Evolutionary conservation across 1,140 invertebrate genomes (phyloP).

Genomic region (Aphelenchoides avenae): DNA sequence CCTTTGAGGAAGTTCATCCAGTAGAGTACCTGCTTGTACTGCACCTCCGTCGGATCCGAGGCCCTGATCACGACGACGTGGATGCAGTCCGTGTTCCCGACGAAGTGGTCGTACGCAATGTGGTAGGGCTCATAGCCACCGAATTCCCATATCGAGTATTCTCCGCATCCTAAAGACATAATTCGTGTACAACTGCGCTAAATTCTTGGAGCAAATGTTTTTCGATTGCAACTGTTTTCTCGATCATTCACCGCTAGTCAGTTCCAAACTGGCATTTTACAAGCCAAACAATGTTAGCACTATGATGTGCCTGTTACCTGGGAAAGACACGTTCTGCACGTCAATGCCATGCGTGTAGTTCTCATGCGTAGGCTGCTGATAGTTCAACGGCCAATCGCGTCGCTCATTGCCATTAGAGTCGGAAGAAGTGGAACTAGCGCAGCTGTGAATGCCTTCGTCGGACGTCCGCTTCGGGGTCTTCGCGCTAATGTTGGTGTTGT

Average conservation of each 20-base stretch:
- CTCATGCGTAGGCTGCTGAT: conserved; percentile 63
- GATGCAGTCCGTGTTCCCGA: conserved; percentile 69
- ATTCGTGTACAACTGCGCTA: too few species aligned
- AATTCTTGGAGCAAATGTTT: conserved; percentile 7
- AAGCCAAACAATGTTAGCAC: too few species aligned
- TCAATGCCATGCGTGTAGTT: conserved; percentile 70
- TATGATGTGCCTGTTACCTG: conserved; percentile 48
- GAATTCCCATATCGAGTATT: conserved; percentile 75
- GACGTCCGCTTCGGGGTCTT: conserved; percentile 17
- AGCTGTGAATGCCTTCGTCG: conserved; percentile 37
- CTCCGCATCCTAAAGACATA: conserved; percentile 65
- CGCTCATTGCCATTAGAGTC: background rate
- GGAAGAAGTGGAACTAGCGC: conserved; percentile 24
- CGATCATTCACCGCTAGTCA: too few species aligned
- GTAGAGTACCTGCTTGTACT: conserved; percentile 65
- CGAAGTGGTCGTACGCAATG: conserved; percentile 73
- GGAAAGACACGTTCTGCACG: conserved; percentile 66
- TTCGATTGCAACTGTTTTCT: conserved; percentile 41
- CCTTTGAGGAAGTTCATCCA: conserved; percentile 77
- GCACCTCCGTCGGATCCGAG: conserved; percentile 69
- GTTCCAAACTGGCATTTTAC: too few species aligned
- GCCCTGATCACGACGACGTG: conserved; percentile 74
- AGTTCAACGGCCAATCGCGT: conserved; percentile 8
- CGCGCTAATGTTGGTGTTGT: conserved; percentile 22
- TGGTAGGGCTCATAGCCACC: conserved; percentile 76